Evolutionary conservation across 2,113 vertebrate genomes (phyloP).

Genomic region (Amblyornis subalaris): DNA sequence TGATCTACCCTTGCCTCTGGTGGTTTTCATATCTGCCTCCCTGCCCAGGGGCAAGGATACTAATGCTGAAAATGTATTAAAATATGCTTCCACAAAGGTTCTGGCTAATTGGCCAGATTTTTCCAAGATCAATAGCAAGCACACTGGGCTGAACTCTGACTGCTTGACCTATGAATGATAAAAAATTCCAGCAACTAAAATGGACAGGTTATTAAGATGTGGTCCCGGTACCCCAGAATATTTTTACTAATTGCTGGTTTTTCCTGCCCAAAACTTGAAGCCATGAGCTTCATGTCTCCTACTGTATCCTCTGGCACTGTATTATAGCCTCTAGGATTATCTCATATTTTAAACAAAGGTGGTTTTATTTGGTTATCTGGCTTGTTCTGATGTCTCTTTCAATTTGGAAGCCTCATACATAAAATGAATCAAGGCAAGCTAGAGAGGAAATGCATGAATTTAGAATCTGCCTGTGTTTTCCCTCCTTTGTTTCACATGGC

Average conservation of each 20-base stretch:
- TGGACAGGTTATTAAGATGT: background rate
- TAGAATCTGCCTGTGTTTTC: background rate
- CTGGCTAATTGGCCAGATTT: constrained; percentile 46
- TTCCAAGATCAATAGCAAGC: constrained; percentile 54
- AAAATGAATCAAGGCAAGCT: background rate
- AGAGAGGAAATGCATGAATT: background rate
- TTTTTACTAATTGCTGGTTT: background rate
- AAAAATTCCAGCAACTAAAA: constrained; percentile 3
- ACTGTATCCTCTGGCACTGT: background rate
- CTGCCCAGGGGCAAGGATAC: background rate
- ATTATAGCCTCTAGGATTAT: background rate
- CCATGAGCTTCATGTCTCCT: background rate
- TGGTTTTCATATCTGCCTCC: background rate
- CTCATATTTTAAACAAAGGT: background rate
- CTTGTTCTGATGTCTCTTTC: background rate
- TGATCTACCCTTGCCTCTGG: constrained; percentile 22
- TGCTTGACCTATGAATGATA: constrained; percentile 4
- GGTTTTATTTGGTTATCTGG: background rate
- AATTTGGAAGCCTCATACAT: background rate
- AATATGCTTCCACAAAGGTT: constrained; percentile 32
- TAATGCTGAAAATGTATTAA: constrained; percentile 54
- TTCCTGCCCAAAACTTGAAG: background rate
- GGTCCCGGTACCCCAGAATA: background rate
- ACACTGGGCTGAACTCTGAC: background rate
- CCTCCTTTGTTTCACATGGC: background rate